Evolutionary conservation across 2,797 vertebrate species (phyloP), one percentile per base, ranked within the genome.

Genomic region (Pipistrellus pygmaeus): DNA sequence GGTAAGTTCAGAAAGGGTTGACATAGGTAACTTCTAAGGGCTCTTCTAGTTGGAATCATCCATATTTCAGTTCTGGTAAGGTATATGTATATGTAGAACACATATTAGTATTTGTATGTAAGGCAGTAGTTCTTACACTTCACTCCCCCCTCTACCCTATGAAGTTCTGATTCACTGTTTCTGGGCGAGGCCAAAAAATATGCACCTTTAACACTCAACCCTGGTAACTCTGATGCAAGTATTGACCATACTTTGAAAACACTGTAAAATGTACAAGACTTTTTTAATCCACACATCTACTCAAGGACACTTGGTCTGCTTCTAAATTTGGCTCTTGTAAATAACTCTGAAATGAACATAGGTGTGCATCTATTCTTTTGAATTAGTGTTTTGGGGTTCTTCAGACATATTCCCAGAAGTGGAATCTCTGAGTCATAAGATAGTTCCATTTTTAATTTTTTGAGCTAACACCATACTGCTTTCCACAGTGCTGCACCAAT

Each of bases 101-200:
- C 18, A 53, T 68, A 35, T n/a, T 64, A 82, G 3, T 57, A 41
- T 55, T 48, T 20, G 3, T 2, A 85, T 92, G 5, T 81, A 92
- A 94, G 38, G 8, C 62, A 89, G 1, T 81, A 21, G 25, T 86
- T 83, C 25, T 80, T 51, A 89, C 91, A 64, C 53, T 38, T 71
- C 2, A 60, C 10, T 57, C 8, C 5, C 17, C 20, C 2, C 3
- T 81, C n/a, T 21, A 46, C 18, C 11, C 38, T 30, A 46, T 75
- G 66, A 91, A 91, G 80, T 95, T 80, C 38, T 78, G 23, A 88
- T 88, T 91, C 8, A 78, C 11, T 18, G 71, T 17, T 53, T 94
- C 6, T 92, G 10, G 18, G 13, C 69, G 25, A 86, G 10, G 6
- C 12, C 21, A 64, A 35, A 14, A 4, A 84, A 77, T 71, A n/a